Evolutionary conservation across 2,113 vertebrate species (phyloP), one percentile per base, ranked within the genome.

Genomic region (Euleptes europaea): DNA sequence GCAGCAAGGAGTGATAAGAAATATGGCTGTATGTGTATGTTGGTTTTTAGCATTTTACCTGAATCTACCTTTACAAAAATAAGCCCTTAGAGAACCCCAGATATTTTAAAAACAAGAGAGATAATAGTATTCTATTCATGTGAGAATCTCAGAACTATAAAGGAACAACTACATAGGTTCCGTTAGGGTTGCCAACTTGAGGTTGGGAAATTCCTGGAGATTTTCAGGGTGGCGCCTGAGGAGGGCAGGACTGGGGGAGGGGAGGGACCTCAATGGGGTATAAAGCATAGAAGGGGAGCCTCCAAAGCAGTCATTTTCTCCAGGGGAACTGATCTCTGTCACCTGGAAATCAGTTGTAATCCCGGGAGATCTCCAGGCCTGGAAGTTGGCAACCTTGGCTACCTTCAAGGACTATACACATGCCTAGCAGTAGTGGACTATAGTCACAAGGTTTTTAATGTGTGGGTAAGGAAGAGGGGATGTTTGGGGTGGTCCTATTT

Each of bases 1-100:
- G 78, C 47, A 49, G 8, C 1, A 2, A 74, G n/a, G 14, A 51
- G 38, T 26, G 86, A 76, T 85, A 15, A n/a, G 33, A 1, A 66
- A 54, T 63, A 33, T 6, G 26, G n/a, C 12, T 70, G 60, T 67
- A 35, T 12, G 40, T 76, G 7, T 70, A 33, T 81, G 49, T 11
- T 31, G 47, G 17, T 69, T n/a, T n/a, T n/a, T n/a, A n/a, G n/a
- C n/a, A n/a, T 6, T n/a, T 75, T 65, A 15, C 3, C n/a, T 44
- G 44, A 74, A 23, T 15, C 5, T 54, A 8, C 26, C n/a, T 35
- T 84, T 77, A 84, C 26, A 77, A 90, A 85, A 81, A 51, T 12
- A 5, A 67, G 33, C 63, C 72, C 73, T 69, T 33, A n/a, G n/a
- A 38, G n/a, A 84, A 15, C 19, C 35, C 3, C 1, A 42, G 15